Base-by-base conservation (phyloP, 2,113 vertebrate genomes). In the Petaurus breviceps region DNA sequence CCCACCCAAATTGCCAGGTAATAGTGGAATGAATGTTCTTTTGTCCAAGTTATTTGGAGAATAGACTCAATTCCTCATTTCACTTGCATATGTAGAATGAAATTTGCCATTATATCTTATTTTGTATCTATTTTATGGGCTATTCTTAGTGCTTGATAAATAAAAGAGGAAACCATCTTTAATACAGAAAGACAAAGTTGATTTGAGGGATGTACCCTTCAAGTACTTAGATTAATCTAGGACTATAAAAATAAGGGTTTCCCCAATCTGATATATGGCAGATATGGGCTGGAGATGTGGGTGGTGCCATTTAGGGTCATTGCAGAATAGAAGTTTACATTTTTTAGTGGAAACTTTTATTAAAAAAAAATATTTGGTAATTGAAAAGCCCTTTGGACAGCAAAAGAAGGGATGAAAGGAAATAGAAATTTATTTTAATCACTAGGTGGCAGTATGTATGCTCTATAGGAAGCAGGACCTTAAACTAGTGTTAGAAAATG, bases 361-460 rank as follows among this genome's bases (percentile, higher is more conserved):
- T 51, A 9, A 23, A 43, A 84, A 22, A 8, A 43, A 22, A 7
- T 2, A 16, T 84, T 43, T 84, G 37, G 68, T 22, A 22, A 89
- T 24, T 23, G 89, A 96, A 95, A 77, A 93, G 22, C 50, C 31
- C 6, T 19, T 9, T 4, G 23, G 90, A n/a, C 4, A 16, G 4
- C 77, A 24, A 94, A 93, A n/a, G 26, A 25, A 93, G 68, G 31
- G 49, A 51, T 8, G 50, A 93, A 96, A 93, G 23, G 22, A 68
- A 24, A 24, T 26, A 91, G 55, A 94, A 95, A 95, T 93, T 90
- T 28, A 53, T 92, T 97, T 94, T 95, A 51, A n/a, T 96, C 98
- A 95, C 97, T 95, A 96, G 98, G 89, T 97, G 98, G 97, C 97
- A 97, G 95, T 96, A 92, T 90, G 46, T 7, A 92, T 31, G 90